phyloP scores from a whole-genome alignment of 2,888 invertebrate genomes.

The Cerceris rybyensis region DNA sequence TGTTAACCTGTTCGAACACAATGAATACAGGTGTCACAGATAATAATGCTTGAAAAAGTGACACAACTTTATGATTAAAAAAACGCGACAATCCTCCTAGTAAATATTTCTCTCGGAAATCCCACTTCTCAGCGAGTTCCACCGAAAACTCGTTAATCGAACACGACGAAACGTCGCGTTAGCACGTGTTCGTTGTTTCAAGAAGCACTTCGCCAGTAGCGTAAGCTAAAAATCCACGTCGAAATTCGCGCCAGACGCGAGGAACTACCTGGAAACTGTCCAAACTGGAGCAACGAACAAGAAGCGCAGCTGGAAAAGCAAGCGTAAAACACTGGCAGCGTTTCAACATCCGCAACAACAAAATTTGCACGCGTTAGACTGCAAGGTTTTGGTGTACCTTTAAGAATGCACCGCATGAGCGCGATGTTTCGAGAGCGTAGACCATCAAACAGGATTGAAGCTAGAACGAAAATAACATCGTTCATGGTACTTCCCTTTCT shows the following conservation, averaged over 20 bases:
- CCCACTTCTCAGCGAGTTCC: not conserved
- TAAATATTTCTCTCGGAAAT: slow-evolving; percentile 6
- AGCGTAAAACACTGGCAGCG: slow-evolving; percentile 59
- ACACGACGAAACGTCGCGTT: slow-evolving; percentile 5
- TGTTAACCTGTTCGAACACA: no score
- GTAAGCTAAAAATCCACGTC: slow-evolving; percentile 34
- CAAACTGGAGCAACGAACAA: slow-evolving; percentile 46
- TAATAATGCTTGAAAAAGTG: no score
- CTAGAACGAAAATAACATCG: slow-evolving; percentile 42
- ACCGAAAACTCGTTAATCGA: slow-evolving; percentile 46
- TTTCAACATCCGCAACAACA: slow-evolving; percentile 56
- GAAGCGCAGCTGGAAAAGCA: slow-evolving; percentile 48
- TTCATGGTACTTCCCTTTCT: not conserved
- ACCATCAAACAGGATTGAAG: slow-evolving; percentile 46
- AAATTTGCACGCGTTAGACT: slow-evolving; percentile 57
- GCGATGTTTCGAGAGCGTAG: slow-evolving; percentile 72
- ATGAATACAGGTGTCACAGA: no score
- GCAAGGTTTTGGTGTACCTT: slow-evolving; percentile 65
- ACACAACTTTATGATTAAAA: not conserved
- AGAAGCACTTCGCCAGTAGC: slow-evolving; percentile 43
- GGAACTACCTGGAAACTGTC: slow-evolving; percentile 59
- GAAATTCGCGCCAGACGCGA: slow-evolving; percentile 55
- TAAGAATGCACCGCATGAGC: slow-evolving; percentile 72
- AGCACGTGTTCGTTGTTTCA: slow-evolving; percentile 51
- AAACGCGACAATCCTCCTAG: not conserved